A percentile compares a stretch with the other conserved stretches of the same genome.
Conservation (phyloP, 2,797 vertebrate genomes). For the Streptopelia turtur region DNA sequence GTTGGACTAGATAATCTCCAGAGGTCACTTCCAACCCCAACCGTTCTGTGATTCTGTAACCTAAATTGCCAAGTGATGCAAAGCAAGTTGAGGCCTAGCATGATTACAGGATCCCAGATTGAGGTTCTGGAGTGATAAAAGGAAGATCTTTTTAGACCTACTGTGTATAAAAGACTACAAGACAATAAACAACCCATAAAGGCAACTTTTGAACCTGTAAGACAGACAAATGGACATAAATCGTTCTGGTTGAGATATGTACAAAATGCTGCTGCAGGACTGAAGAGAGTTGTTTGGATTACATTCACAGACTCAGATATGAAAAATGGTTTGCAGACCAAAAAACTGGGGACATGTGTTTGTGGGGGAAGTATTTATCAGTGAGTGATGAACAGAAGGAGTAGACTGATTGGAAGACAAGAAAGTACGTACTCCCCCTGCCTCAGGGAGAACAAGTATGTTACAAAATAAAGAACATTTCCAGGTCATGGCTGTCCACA, state of each 20-base stretch:
- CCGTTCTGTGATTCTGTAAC: not conserved
- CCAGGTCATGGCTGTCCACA: not conserved
- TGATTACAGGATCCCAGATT: not conserved
- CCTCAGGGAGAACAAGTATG: not conserved
- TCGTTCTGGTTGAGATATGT: not conserved
- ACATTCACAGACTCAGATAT: not conserved
- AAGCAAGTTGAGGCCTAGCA: not conserved
- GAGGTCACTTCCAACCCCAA: no score
- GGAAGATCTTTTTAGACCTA: not conserved
- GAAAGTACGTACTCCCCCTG: not conserved
- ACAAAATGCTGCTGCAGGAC: not conserved
- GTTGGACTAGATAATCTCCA: no score
- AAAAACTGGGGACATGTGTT: not conserved
- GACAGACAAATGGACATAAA: not conserved
- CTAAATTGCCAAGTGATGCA: not conserved
- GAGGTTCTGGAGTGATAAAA: not conserved
- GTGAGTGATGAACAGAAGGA: not conserved
- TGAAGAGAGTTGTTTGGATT: not conserved
- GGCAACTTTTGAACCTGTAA: not conserved
- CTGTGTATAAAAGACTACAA: not conserved
- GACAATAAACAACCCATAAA: not conserved
- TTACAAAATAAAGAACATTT: not conserved
- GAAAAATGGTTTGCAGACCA: not conserved
- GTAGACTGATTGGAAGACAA: not conserved
- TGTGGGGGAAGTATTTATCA: not conserved